Conservation (phyloP, 2,113 vertebrate species). For the Lethenteron reissneri region DNA sequence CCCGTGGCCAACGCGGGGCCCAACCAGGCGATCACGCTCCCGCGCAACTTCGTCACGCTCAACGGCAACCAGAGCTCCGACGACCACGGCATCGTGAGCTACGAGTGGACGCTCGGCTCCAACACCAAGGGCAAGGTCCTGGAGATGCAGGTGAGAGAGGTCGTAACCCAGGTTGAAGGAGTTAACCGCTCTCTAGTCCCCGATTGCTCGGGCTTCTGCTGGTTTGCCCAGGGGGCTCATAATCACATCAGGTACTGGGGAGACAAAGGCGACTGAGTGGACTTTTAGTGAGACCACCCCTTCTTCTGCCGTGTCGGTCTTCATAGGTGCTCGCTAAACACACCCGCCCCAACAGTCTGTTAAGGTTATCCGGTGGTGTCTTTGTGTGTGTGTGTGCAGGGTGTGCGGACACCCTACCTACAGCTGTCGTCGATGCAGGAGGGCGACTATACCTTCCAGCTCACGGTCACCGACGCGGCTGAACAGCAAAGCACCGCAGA, state of each 20-base stretch:
- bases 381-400: conserved; percentile 22
- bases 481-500: conserved; percentile 70
- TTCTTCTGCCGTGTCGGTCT: background rate
- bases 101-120: conserved; percentile 83
- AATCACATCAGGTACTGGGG: background rate
- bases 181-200: background rate
- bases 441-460: conserved; percentile 88
- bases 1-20: conserved; percentile 72
- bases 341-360: no score
- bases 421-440: conserved; percentile 90
- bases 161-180: background rate
- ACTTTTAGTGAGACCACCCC: background rate
- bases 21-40: conserved; percentile 80
- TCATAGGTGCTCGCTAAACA: no score
- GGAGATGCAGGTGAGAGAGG: conserved; percentile 72
- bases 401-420: conserved; percentile 55
- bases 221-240: background rate
- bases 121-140: conserved; percentile 88
- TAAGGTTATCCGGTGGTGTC: no score
- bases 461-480: conserved; percentile 70
- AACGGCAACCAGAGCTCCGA: conserved; percentile 77
- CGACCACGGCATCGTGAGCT: conserved; percentile 64
- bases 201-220: background rate
- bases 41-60: conserved; percentile 64
- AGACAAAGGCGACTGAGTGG: background rate